Base-by-base conservation (phyloP, 2,888 invertebrate species). In the Lepidochitona cinerea region DNA sequence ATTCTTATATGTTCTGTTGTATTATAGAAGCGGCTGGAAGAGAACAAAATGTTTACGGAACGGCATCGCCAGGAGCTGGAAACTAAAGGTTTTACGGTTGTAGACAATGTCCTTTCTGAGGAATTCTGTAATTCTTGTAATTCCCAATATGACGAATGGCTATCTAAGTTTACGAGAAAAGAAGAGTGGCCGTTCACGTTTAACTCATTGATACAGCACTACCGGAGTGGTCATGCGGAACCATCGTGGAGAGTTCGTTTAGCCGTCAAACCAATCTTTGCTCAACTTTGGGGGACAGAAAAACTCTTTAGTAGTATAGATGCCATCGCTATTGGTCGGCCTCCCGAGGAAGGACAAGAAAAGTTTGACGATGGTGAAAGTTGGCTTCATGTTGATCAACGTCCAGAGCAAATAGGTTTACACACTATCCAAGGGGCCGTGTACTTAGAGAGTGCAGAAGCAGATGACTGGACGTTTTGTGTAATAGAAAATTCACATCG, bases 361-460 rank as follows among this genome's bases (percentile, higher is more conserved):
- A 52, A 37, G 7, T 84, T 84, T 65, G 54, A 33, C 9, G 59
- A 9, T 23, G 79, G 79, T 3, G 64, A 77, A 7, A 80, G 78
- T 37, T 85, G 84, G 85, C 77, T 88, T 18, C 88, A 88, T 73
- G 66, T 81, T 32, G 88, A 88, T 77, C 88, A 88, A 68, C 75
- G 79, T 7, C 75, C 81, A 4, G 72, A 76, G 1, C 75, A 83
- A 9, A 70, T 75, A n/a, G 88, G 88, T 29, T 83, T 87, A 1
- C 88, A 88, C 71, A 83, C 83, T 18, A 87, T 82, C 74, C 85
- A 88, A 74, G 85, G 86, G 0, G 85, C 79, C 0, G 75, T 85
- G 2, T 83, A 83, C 66, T 37, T 86, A 29, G 86, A 86, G 75
- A 80, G 79, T n/a, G 74, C 81, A 0, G 66, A 71, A 3, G 75